Percentiles rank a stretch among this genome's conserved stretches.
Conservation (phyloP, 2,888 invertebrate species). For the Gortyna flavago region DNA sequence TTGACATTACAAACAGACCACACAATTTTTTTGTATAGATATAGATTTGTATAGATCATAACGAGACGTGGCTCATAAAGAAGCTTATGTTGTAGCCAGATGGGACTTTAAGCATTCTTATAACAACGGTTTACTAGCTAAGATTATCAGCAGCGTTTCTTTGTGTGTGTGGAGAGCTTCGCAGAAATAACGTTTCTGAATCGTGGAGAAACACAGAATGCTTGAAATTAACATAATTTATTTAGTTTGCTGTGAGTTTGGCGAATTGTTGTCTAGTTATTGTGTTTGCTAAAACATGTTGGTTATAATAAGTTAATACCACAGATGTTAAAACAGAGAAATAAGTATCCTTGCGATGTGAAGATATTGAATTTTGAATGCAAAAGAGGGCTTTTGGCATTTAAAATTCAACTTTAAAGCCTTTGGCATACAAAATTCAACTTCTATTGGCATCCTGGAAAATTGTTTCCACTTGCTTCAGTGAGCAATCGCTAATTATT, state of each 20-base stretch:
- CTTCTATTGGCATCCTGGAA: not conserved
- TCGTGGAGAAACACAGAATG: conserved; percentile 56
- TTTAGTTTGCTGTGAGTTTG: conserved; percentile 49
- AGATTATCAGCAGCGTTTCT: conserved; percentile 30
- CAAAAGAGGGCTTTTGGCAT: too few species aligned
- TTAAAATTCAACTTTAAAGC: too few species aligned
- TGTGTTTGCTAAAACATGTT: conserved; percentile 16
- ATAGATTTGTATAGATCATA: conserved; percentile 12
- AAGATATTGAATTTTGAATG: too few species aligned
- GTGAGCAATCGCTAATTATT: too few species aligned
- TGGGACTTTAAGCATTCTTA: conserved; percentile 39
- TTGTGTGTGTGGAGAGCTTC: conserved; percentile 45
- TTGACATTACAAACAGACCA: too few species aligned
- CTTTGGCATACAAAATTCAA: not conserved
- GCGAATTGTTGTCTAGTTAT: conserved; percentile 27
- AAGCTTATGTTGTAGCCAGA: conserved; percentile 34
- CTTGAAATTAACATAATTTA: conserved; percentile 56
- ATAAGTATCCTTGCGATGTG: too few species aligned
- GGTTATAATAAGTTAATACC: too few species aligned
- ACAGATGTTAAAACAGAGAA: too few species aligned
- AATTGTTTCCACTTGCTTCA: not conserved
- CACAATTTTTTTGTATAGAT: too few species aligned
- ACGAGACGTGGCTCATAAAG: conserved; percentile 29
- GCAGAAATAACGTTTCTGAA: conserved; percentile 59
- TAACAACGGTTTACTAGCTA: conserved; percentile 20